Base-by-base conservation (phyloP, 2,113 vertebrate genomes). In the Bettongia penicillata region DNA sequence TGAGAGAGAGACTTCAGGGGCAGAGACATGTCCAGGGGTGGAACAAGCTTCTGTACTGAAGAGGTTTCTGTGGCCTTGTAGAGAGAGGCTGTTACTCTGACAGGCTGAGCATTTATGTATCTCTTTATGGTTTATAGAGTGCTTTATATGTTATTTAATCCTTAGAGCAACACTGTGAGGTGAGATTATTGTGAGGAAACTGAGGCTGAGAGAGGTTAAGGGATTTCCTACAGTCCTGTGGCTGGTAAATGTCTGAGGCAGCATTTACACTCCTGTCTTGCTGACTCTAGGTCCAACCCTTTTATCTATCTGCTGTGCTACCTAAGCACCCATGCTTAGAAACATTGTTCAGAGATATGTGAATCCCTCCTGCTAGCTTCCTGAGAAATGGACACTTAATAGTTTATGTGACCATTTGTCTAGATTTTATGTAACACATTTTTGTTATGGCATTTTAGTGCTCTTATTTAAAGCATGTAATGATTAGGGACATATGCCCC, bases 381-480 rank as follows among this genome's bases (percentile, higher is more conserved):
- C 12, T 90, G 52, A 90, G 52, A 53, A 95, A 55, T 53, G 92
- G 37, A 91, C 92, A 77, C 2, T 14, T 92, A 77, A 11, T 52
- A 25, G 43, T 22, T 49, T 93, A n/a, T 51, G 48, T 93, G 49
- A 51, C 57, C 23, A n/a, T 57, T 68, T 93, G 49, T 10, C n/a
- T 51, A 14, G 10, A n/a, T 90, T 4, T 93, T 84, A 93, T 77
- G 89, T 48, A n/a, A 23, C 89, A 10, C 12, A 68, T 96, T 89
- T 93, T 94, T 96, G n/a, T 90, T 43, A 90, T 47, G 53, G 91
- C 77, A 48, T 91, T 0, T 51, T 94, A 48, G 90, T 90, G 94
- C 94, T 93, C 16, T 19, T 89, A 84, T 22, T 95, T 9, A 55
- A 95, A 97, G 92, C n/a, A 93, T 11, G 5, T 26, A 53, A 50